Percentiles rank a stretch among this genome's conserved stretches.
phyloP scores from a whole-genome alignment of 2,888 invertebrate species.

The Podotricha telesiphe region DNA sequence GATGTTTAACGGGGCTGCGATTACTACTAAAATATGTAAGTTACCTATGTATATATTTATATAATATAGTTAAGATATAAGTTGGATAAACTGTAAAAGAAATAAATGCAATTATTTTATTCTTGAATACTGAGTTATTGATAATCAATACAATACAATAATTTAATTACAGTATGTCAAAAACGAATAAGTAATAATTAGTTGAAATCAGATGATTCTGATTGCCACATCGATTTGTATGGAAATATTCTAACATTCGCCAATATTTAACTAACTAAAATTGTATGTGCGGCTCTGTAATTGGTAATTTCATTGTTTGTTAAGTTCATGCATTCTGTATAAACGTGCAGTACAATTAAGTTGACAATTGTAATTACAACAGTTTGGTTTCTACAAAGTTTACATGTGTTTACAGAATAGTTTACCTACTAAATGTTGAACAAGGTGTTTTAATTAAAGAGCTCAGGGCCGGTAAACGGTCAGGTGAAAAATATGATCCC shows the following conservation, averaged over 20 bases:
- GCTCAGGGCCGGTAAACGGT: not conserved
- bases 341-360: conserved; percentile 25
- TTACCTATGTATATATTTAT: too few species aligned
- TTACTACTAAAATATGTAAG: too few species aligned
- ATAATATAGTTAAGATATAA: too few species aligned
- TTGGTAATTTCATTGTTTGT: conserved; percentile 37
- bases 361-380: conserved; percentile 25
- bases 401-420: too few species aligned
- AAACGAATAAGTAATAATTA: not conserved
- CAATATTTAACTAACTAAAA: conserved; percentile 37
- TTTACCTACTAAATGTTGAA: not conserved
- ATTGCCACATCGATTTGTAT: conserved; percentile 66
- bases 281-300: conserved; percentile 27
- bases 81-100: too few species aligned
- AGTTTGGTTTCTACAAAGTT: conserved; percentile 8
- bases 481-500: conserved; percentile 20
- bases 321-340: conserved; percentile 29
- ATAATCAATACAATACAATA: too few species aligned
- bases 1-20: too few species aligned
- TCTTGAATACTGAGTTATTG: too few species aligned
- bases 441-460: conserved; percentile 19
- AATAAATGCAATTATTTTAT: too few species aligned
- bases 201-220: conserved; percentile 5
- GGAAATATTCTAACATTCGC: conserved; percentile 64
- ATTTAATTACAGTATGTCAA: not conserved